Evolutionary conservation across 1,140 invertebrate genomes (phyloP).

Genomic region (Drosophila sucinea): DNA sequence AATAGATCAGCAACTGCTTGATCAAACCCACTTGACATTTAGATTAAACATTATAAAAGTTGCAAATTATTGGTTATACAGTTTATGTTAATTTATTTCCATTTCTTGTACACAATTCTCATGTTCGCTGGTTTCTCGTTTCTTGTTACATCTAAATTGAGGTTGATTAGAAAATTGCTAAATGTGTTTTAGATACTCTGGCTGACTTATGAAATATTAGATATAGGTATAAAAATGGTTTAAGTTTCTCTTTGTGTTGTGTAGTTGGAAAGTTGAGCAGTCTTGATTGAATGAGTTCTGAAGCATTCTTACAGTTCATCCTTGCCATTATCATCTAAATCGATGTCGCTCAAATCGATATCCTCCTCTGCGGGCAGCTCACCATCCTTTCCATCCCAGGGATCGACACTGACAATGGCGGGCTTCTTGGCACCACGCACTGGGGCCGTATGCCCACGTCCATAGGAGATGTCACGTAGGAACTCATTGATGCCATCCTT

Average conservation of each 20-base stretch:
- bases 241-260: constrained; percentile 26
- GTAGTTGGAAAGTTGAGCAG: constrained; percentile 62
- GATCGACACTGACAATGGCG: constrained; percentile 87
- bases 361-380: constrained; percentile 95
- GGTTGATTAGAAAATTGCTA: constrained; percentile 50
- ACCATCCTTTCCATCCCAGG: constrained; percentile 99
- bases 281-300: constrained; percentile 39
- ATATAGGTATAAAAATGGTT: constrained; percentile 45
- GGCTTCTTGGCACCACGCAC: constrained; percentile 94
- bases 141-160: constrained; percentile 41
- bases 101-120: constrained; percentile 45
- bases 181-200: constrained; percentile 52
- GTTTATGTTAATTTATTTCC: constrained; percentile 35
- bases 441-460: constrained; percentile 95
- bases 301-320: constrained; percentile 89
- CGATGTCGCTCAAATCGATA: constrained; percentile 95
- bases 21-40: background rate
- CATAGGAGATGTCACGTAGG: constrained; percentile 96
- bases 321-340: constrained; percentile 90
- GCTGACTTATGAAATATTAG: constrained; percentile 49
- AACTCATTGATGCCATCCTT: constrained; percentile 97
- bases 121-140: constrained; percentile 48
- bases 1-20: too few relatives aligned
- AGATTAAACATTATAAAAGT: background rate
- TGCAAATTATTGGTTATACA: constrained; percentile 26